Evolutionary conservation across 2,113 vertebrate species (phyloP), one percentile per base, ranked within the genome.

Genomic region (Elephas maximus): DNA sequence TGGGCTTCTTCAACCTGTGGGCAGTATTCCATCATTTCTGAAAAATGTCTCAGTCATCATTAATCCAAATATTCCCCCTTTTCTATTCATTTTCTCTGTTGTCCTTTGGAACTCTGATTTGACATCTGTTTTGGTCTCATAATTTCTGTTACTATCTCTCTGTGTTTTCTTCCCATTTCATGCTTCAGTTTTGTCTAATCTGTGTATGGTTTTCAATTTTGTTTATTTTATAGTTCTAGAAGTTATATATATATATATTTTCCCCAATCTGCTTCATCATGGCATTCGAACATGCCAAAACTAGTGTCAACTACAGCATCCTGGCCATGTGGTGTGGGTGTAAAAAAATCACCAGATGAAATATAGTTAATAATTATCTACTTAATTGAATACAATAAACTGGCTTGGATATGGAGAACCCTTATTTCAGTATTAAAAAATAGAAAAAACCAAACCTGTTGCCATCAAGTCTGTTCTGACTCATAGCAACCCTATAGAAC

Each of bases 281-380:
- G 24, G 12, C 48, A 48, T 48, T 48, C 7, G 48, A 48, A 48
- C 48, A 76, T 95, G 14, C 20, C 45, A 45, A 93, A 95, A 11
- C n/a, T 10, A 63, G 4, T 73, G 84, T 69, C n/a, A 93, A 78
- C 53, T 53, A 30, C 80, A 65, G 30, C 30, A 33, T 69, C 30
- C 67, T 33, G 67, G 67, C 48, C 67, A 51, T 69, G 28, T 65
- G 33, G 3, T 85, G 8, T 80, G 51, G 20, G 15, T 21, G 33
- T 10, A 96, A 91, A 74, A 83, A 95, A 93, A 83, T 15, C 57
- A 89, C 26, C 21, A 80, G n/a, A 79, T 9, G 7, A 21, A 95
- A 87, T 57, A 60, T 67, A 71, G 71, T 45, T 9, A 44, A 45
- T 77, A 69, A n/a, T 4, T 4, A 74, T 57, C 33, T 73, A 17